Percentiles rank a stretch among this genome's conserved stretches.
Conservation (phyloP, 2,888 invertebrate genomes). For the Hydrotaea diabolus region DNA sequence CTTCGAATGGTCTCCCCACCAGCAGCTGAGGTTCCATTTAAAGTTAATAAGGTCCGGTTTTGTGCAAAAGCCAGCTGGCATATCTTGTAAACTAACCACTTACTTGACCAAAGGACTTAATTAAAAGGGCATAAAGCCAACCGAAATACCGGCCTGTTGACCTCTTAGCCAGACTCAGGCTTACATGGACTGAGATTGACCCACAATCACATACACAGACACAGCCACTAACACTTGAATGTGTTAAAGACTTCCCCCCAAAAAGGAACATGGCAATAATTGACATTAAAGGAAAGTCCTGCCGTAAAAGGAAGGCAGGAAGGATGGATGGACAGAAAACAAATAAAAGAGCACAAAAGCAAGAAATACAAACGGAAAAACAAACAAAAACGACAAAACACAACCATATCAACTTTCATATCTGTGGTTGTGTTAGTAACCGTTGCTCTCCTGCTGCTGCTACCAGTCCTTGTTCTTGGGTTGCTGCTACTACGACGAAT, state of each 20-base stretch:
- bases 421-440: background rate
- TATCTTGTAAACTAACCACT: background rate
- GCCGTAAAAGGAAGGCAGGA: too few relatives aligned
- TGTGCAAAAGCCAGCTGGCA: background rate
- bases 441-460: background rate
- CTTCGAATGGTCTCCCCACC: background rate
- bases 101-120: conserved; percentile 9
- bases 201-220: background rate
- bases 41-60: background rate
- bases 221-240: background rate
- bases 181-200: too few relatives aligned
- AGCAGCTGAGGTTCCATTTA: background rate
- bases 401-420: background rate
- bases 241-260: background rate
- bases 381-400: too few relatives aligned
- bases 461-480: background rate
- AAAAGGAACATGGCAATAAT: background rate
- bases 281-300: background rate
- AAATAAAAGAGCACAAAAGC: background rate
- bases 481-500: background rate
- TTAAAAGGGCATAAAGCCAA: background rate
- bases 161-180: conserved; percentile 9
- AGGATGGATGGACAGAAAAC: background rate
- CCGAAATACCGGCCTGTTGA: background rate
- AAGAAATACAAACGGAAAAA: background rate